A percentile compares a stretch with the other conserved stretches of the same genome.
These are phyloP conservation scores for Entosphenus tridentatus DNA, from an alignment of 2,113 vertebrate genomes.

Conservation along the genomic window DNA sequence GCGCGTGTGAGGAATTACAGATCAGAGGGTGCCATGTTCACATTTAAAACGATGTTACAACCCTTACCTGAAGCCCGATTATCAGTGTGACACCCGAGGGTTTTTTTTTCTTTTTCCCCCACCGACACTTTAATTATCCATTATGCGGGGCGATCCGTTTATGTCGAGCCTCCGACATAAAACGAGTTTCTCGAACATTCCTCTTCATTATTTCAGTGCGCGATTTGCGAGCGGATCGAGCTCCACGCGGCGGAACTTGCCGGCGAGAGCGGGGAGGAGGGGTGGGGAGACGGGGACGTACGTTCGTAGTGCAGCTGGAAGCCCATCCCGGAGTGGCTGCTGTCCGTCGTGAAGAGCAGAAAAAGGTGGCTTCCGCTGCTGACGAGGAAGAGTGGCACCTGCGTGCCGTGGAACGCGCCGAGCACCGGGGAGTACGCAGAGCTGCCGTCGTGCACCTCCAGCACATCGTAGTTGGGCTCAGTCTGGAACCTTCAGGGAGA, in stretches of 20 bases:
- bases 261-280: not conserved
- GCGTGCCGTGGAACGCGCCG: conserved; percentile 82
- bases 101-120: no score
- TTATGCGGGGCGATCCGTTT: no score
- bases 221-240: not conserved
- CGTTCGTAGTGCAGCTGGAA: conserved; percentile 94
- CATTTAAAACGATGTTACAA: no score
- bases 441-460: conserved; percentile 73
- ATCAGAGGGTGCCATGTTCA: no score
- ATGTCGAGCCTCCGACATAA: no score
- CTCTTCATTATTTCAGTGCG: no score
- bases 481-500: conserved; percentile 98
- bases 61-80: no score
- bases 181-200: no score
- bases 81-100: no score
- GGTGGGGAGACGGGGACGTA: conserved; percentile 21
- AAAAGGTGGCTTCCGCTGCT: conserved; percentile 89
- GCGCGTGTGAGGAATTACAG: no score
- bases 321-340: conserved; percentile 83
- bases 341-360: conserved; percentile 85
- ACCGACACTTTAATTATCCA: no score
- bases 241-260: not conserved
- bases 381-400: conserved; percentile 96
- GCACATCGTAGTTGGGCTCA: conserved; percentile 77
- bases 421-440: conserved; percentile 68